These are phyloP conservation scores for Archocentrus centrarchus DNA, from an alignment of 2,113 vertebrate species.

Conservation along the genomic window DNA sequence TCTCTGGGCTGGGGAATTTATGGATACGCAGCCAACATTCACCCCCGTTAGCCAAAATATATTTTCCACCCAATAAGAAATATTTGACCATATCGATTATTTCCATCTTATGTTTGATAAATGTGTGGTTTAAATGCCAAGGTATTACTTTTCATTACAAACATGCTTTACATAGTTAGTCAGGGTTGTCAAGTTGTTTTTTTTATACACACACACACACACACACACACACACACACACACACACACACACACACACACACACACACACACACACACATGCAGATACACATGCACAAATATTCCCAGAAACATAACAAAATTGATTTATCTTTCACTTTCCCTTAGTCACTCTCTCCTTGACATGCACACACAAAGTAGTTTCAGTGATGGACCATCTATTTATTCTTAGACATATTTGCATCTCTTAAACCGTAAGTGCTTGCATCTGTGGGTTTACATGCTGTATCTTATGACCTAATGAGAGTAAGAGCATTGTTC, in stretches of 20 bases:
- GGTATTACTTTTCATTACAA: too few relatives aligned
- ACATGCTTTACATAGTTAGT: too few relatives aligned
- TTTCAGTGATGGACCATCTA: slow-evolving; percentile 62
- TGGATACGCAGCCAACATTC: not conserved
- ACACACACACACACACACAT: too few relatives aligned
- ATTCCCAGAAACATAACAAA: slow-evolving; percentile 23
- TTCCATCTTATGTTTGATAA: not conserved
- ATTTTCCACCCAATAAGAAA: not conserved
- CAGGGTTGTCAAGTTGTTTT: too few relatives aligned
- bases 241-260: too few relatives aligned
- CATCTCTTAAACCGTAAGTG: slow-evolving; percentile 62
- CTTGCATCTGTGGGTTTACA: slow-evolving; percentile 76
- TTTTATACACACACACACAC: too few relatives aligned
- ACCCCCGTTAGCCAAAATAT: not conserved
- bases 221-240: too few relatives aligned
- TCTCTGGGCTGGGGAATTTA: not conserved
- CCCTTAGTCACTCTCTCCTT: slow-evolving; percentile 32
- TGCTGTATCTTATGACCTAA: slow-evolving; percentile 67
- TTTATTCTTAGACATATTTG: slow-evolving; percentile 72
- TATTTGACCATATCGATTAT: not conserved
- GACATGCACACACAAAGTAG: slow-evolving; percentile 36
- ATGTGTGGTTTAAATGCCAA: too few relatives aligned
- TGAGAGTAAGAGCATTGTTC: slow-evolving; percentile 74
- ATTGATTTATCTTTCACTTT: slow-evolving; percentile 29
- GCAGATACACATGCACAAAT: not conserved